A percentile compares a stretch with the other conserved stretches of the same genome.
These are phyloP conservation scores for Casuarius casuarius DNA, from an alignment of 2,113 vertebrate genomes.

Conservation along the genomic window DNA sequence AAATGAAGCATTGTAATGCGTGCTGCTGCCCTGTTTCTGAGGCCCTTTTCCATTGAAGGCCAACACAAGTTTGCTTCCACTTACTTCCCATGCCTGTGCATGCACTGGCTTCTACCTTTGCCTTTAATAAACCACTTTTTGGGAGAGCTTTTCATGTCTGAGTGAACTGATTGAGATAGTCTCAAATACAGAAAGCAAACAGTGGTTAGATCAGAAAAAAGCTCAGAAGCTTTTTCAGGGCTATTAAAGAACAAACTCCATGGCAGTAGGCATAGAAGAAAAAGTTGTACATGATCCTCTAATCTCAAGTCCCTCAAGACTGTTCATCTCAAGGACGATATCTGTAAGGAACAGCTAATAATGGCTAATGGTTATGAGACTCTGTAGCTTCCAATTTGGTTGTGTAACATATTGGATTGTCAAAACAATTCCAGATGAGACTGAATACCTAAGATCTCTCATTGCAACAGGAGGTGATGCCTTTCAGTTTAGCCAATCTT, in stretches of 20 bases:
- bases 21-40: background rate
- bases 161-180: background rate
- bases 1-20: fast-evolving
- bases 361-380: background rate
- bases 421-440: background rate
- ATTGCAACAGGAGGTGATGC: background rate
- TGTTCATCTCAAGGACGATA: background rate
- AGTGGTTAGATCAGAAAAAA: background rate
- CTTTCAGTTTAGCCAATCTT: background rate
- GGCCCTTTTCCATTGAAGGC: background rate
- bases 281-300: background rate
- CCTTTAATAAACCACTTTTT: background rate
- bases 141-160: background rate
- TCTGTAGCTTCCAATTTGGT: background rate
- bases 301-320: background rate
- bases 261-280: background rate
- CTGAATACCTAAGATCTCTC: background rate
- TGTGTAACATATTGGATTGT: background rate
- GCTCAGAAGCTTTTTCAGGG: background rate
- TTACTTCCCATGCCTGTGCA: fast-evolving
- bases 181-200: background rate
- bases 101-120: background rate
- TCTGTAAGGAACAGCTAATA: background rate
- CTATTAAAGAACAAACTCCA: background rate
- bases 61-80: background rate